Evolutionary conservation across 2,888 invertebrate genomes (phyloP), one percentile per base, ranked within the genome.

Genomic region (Drosophila colorata): DNA sequence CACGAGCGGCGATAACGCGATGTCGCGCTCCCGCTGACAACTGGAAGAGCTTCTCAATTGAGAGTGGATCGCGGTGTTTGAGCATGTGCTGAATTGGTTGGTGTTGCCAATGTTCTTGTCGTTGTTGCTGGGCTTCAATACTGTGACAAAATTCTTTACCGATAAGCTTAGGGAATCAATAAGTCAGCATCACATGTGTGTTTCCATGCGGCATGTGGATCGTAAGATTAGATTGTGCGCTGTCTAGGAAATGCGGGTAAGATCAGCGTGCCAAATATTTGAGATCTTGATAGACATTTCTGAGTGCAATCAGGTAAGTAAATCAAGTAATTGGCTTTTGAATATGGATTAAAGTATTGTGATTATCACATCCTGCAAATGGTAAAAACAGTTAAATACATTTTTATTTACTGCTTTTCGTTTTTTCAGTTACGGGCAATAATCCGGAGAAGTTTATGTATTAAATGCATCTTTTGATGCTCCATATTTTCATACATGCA

Each of bases 1-100:
- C 49, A 3, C 18, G 47, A 55, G 63, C 43, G 35, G 71, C 65
- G 83, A 79, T 83, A 85, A 78, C 67, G 40, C n/a, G n/a, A n/a
- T n/a, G n/a, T 51, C 63, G 38, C 64, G 66, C 68, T 68, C 76
- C 20, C 76, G 38, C 53, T n/a, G 37, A 49, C 38, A 65, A 48
- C 8, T 33, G 25, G 14, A 53, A 72, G 60, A 74, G 64, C 74
- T 72, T 69, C 14, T 9, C 68, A 28, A 58, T 69, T 46, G 65
- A 70, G 59, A 59, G 75, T 43, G 57, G 74, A 75, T 74, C 74
- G 75, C 31, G 43, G 40, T 51, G 31, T 41, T 57, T 60, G 65
- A 52, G 60, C 59, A 53, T 55, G 25, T 69, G 58, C 57, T 69
- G 55, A 72, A 61, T 58, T 49, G 23, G 20, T 44, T 51, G n/a